Evolutionary conservation across 2,888 invertebrate species (phyloP).

Genomic region (Drosophila melanosoma): DNA sequence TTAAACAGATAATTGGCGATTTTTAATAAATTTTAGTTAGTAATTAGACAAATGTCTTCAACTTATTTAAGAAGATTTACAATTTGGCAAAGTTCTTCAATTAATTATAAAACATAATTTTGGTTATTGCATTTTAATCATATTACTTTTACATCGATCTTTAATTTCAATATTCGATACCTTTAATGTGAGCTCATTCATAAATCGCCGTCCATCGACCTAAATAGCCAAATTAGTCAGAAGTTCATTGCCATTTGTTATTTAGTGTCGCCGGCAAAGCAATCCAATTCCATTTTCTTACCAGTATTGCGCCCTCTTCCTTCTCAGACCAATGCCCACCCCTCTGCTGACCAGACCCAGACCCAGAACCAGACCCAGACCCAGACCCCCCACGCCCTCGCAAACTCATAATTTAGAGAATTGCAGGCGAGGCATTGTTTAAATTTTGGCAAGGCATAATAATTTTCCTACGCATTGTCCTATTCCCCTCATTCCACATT

Average conservation of each 20-base stretch:
- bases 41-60: background rate
- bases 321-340: background rate
- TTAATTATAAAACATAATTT: background rate
- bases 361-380: too few species aligned
- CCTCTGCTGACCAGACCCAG: too few species aligned
- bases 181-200: background rate
- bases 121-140: background rate
- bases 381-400: conserved; percentile 24
- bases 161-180: background rate
- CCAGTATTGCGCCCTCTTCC: background rate
- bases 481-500: background rate
- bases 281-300: conserved; percentile 42
- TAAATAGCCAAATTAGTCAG: conserved; percentile 32
- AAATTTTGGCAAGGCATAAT: conserved; percentile 75
- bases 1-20: background rate
- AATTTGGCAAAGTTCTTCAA: background rate
- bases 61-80: background rate
- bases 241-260: conserved; percentile 56
- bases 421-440: conserved; percentile 65
- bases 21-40: background rate
- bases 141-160: background rate
- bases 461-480: conserved; percentile 72
- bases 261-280: conserved; percentile 27
- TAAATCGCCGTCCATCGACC: conserved; percentile 1
- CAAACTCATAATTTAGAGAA: conserved; percentile 59